Base-by-base conservation (phyloP, 2,797 vertebrate genomes). In the Meda fulgida region DNA sequence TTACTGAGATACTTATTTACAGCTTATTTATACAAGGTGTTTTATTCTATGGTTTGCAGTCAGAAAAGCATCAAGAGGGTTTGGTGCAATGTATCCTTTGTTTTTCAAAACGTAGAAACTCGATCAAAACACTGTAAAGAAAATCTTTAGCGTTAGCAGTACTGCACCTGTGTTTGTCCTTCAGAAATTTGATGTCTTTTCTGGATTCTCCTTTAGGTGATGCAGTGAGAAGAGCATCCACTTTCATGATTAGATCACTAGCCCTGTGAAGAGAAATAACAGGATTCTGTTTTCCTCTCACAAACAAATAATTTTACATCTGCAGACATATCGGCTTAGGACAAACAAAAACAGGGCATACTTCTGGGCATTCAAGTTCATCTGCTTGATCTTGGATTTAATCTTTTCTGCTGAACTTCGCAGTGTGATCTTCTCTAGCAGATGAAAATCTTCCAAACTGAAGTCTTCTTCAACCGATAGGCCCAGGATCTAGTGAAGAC, bases 191-290 rank as follows among this genome's bases (percentile, higher is more conserved):
- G 89, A 96, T 77, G 34, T 97, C 94, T 89, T 94, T 96, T 81
- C 97, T 95, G 87, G 91, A 83, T 63, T 96, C 95, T 87, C 88
- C 95, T 91, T 96, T 95, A 81, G 96, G 96, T 88, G 96, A 94
- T 73, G 97, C 96, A 0, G 95, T 95, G 63, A 99, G 89, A 5
- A 99, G 95, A 19, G 97, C 96, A 88, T 97, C 97, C 70, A 97
- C 93, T 94, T 98, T 98, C 98, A 99, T 99, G 87, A 99, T 89
- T 85, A 99, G 92, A 93, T 98, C 96, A 89, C 96, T 97, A 85
- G 95, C 94, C 40, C 97, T 99, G 80, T 18, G 87, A 69, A 86
- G 88, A 90, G 83, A n/a, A 89, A 46, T 31, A 81, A 31, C 51
- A 55, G 48, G 70, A 66, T 88, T 69, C 87, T 46, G 83, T 76